Base-by-base conservation (phyloP, 64 coral and sea anemone species). In the Montipora sp. region DNA sequence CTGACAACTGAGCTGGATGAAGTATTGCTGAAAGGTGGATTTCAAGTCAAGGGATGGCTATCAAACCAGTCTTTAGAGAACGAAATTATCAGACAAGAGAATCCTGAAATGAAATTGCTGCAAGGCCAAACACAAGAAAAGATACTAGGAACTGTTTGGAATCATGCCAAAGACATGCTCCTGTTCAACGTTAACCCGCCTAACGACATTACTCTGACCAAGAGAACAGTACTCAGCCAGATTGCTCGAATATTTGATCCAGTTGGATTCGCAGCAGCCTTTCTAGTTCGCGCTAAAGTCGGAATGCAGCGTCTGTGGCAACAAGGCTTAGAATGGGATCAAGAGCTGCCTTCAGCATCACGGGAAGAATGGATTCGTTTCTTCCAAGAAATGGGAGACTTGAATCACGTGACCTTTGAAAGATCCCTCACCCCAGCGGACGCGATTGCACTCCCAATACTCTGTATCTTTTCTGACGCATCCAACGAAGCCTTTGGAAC, bases 231-330 rank as follows among this genome's bases (percentile, higher is more conserved):
- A 18, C 80, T 61, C 27, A 92, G 90, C 43, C 36, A 73, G 24
- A 71, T 92, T 55, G 79, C 90, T 73, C 90, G 79, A 51, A 92
- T 77, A 58, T 84, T 83, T 92, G 80, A 75, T 48, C 80, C 66
- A 75, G 83, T 76, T 47, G 90, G 75, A 77, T 85, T 93, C 72
- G 51, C 51, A 55, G 51, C 51, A 55, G 51, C 51, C 51, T 55
- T 55, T 10, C 51, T 55, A 55, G 51, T 55, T 55, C 51, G 51
- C 51, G 51, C 51, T 5, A 55, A 55, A 55, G 10, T 55, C 51
- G 51, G 51, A 55, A 55, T 55, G 51, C 51, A 55, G 51, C 51
- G 51, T 55, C 51, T 55, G 10, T 55, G 51, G 51, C 51, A 55
- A 55, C 51, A 10, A 55, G 51, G 51, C 10, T 55, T 55, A 55